Evolutionary conservation across 2,113 vertebrate genomes (phyloP).

Genomic region (Lanius collurio): DNA sequence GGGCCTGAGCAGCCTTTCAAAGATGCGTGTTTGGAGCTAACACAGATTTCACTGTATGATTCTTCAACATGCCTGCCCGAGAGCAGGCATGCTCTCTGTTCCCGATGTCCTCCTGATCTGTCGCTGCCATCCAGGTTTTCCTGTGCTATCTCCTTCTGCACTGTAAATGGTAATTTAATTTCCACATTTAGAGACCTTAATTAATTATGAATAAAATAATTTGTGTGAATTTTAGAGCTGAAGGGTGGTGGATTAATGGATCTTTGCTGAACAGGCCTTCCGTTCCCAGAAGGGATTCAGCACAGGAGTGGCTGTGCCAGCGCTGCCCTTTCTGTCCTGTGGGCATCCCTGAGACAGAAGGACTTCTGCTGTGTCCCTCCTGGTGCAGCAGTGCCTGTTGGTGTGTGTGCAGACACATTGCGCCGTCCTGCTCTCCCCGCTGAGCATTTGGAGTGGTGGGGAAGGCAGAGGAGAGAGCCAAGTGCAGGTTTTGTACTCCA

Average conservation of each 20-base stretch:
- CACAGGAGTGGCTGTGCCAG: neutral
- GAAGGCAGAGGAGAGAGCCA: neutral
- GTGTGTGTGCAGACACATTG: neutral
- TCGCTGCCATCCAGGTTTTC: neutral
- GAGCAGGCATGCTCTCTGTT: neutral
- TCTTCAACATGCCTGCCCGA: neutral
- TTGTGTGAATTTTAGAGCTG: constrained; percentile 4
- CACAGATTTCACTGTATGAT: neutral
- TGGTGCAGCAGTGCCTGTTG: neutral
- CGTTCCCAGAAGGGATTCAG: neutral
- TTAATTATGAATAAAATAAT: constrained; percentile 14
- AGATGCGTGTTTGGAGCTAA: neutral
- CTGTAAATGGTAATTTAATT: constrained; percentile 22
- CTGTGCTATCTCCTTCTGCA: neutral
- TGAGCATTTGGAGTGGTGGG: neutral
- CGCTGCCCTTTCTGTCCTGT: neutral
- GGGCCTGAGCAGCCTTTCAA: neutral
- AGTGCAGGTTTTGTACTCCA: neutral
- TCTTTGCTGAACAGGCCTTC: neutral
- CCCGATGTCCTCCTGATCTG: neutral
- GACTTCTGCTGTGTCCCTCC: neutral
- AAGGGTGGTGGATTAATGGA: neutral
- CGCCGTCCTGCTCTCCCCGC: neutral
- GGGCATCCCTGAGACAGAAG: neutral
- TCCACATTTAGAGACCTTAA: constrained; percentile 6